These are phyloP conservation scores for Zygogramma bicolorata DNA, from an alignment of 2,888 invertebrate genomes.

Conservation along the genomic window DNA sequence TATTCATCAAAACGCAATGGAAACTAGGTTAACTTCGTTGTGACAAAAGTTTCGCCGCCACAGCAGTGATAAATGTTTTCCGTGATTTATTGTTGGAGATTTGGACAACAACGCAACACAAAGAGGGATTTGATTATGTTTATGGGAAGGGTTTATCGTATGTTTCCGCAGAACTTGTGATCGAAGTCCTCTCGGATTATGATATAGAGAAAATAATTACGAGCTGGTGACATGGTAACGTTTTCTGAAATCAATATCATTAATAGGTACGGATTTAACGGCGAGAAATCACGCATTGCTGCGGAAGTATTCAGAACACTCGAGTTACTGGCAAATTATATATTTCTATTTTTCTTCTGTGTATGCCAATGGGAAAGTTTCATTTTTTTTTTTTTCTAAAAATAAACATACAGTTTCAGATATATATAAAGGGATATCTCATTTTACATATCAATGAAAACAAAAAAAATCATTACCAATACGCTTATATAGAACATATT, in stretches of 20 bases:
- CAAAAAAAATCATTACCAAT: too few relatives aligned
- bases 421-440: too few relatives aligned
- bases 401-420: too few relatives aligned
- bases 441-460: too few relatives aligned
- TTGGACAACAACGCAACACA: neutral
- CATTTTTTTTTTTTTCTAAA: too few relatives aligned
- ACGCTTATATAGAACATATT: too few relatives aligned
- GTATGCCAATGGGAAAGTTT: too few relatives aligned
- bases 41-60: conserved; percentile 1
- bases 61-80: neutral
- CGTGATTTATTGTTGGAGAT: neutral
- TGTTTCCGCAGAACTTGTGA: neutral
- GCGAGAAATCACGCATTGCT: neutral
- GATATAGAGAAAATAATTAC: neutral
- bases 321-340: neutral
- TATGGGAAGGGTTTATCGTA: neutral
- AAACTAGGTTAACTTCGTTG: neutral
- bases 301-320: neutral
- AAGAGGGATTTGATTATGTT: neutral
- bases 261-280: neutral
- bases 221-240: neutral
- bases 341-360: too few relatives aligned
- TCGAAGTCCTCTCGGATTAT: too few relatives aligned
- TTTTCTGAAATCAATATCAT: neutral
- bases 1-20: neutral